Evolutionary conservation across 2,113 vertebrate genomes (phyloP).

Genomic region (Macaca nemestrina): DNA sequence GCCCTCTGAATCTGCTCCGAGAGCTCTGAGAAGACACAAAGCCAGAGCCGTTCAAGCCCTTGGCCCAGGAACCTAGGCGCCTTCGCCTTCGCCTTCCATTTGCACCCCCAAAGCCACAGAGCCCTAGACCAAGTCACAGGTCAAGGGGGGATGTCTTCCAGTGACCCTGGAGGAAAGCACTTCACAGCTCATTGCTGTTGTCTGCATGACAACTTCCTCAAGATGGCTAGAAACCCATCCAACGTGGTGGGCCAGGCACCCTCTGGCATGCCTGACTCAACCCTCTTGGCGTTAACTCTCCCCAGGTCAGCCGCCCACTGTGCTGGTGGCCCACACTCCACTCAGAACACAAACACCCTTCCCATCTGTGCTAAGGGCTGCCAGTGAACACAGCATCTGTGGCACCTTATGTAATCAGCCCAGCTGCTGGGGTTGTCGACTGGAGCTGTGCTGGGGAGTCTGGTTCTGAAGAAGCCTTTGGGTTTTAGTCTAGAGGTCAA

Average conservation of each 20-base stretch:
- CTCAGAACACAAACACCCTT: background rate
- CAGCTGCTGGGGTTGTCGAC: background rate
- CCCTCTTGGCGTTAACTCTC: background rate
- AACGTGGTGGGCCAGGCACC: background rate
- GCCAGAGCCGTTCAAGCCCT: background rate
- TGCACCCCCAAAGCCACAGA: background rate
- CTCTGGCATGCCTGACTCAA: background rate
- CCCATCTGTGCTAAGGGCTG: background rate
- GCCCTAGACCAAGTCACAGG: background rate
- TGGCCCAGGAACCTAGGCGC: fast-evolving
- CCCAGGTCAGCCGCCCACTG: background rate
- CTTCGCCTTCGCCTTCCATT: background rate
- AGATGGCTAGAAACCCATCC: fast-evolving
- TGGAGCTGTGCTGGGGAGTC: background rate
- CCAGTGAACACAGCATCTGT: background rate
- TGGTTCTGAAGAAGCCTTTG: background rate
- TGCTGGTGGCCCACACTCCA: background rate
- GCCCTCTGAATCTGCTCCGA: constrained; percentile 94
- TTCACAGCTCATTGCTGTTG: background rate
- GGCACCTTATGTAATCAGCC: no score
- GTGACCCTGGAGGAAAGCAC: no score
- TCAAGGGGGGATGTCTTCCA: background rate
- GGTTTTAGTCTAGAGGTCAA: fast-evolving
- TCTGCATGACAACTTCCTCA: background rate
- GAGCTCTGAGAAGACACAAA: constrained; percentile 85